Evolutionary conservation across 2,113 vertebrate species (phyloP).

Genomic region (Rhabdornis inornatus): DNA sequence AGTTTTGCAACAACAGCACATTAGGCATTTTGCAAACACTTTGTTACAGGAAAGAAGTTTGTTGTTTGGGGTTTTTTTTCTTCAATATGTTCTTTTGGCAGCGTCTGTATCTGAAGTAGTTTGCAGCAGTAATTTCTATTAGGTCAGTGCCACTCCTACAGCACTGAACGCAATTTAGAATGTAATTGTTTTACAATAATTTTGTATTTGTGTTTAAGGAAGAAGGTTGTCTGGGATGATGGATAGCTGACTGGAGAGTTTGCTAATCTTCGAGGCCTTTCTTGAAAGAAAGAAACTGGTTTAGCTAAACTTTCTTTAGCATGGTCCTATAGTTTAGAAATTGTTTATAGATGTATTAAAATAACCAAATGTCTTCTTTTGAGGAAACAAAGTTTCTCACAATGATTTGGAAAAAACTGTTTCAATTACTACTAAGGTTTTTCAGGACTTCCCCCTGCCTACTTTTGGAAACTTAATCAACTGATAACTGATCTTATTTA

Average conservation of each 20-base stretch:
- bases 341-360: background rate
- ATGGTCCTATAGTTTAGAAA: background rate
- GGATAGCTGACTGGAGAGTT: background rate
- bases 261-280: background rate
- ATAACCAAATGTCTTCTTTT: background rate
- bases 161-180: background rate
- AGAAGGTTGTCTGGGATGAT: background rate
- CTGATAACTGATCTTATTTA: background rate
- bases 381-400: background rate
- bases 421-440: background rate
- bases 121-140: background rate
- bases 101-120: background rate
- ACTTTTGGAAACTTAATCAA: background rate
- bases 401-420: background rate
- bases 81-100: background rate
- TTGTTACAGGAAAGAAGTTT: background rate
- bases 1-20: background rate
- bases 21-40: background rate
- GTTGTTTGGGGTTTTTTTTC: background rate
- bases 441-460: fast-evolving
- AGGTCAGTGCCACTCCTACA: fast-evolving
- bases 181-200: background rate
- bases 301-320: background rate
- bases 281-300: background rate
- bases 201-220: background rate